Evolutionary conservation across 2,113 vertebrate genomes (phyloP).

Genomic region (human (Homo sapiens)): DNA sequence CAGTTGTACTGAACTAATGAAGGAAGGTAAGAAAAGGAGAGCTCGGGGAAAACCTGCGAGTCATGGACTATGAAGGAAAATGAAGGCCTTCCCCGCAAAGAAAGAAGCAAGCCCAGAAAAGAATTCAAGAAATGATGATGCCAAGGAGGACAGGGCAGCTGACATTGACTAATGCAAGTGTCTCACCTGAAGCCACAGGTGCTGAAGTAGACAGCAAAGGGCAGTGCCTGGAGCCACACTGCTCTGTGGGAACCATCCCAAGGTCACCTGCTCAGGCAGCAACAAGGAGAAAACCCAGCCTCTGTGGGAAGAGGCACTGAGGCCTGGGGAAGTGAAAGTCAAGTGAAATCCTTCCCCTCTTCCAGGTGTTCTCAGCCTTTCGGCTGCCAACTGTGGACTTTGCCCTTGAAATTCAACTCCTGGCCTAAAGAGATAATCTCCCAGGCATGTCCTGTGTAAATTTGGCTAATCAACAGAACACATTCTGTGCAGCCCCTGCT

Average conservation of each 20-base stretch:
- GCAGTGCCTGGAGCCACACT: background rate
- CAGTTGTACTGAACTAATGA: background rate
- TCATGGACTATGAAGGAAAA: background rate
- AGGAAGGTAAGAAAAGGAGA: background rate
- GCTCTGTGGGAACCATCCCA: background rate
- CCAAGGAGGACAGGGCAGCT: background rate
- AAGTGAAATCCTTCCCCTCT: constrained; percentile 38
- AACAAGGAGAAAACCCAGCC: constrained; percentile 37
- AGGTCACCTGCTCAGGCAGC: background rate
- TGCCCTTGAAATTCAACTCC: constrained; percentile 76
- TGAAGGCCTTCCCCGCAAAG: background rate
- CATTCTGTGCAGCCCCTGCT: background rate
- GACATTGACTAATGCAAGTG: background rate
- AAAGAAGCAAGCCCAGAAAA: background rate
- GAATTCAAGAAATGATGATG: background rate
- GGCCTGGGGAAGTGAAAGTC: constrained; percentile 24
- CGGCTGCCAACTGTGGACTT: constrained; percentile 64
- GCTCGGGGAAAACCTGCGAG: background rate
- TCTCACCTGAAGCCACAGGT: constrained; percentile 47
- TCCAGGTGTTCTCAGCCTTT: constrained; percentile 61
- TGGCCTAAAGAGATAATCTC: constrained; percentile 61
- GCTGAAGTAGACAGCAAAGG: background rate
- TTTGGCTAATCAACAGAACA: constrained; percentile 48
- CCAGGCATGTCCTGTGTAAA: constrained; percentile 57
- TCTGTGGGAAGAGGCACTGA: constrained; percentile 48